phyloP scores from a whole-genome alignment of 2,113 vertebrate genomes.

The Chloropsis hardwickii region DNA sequence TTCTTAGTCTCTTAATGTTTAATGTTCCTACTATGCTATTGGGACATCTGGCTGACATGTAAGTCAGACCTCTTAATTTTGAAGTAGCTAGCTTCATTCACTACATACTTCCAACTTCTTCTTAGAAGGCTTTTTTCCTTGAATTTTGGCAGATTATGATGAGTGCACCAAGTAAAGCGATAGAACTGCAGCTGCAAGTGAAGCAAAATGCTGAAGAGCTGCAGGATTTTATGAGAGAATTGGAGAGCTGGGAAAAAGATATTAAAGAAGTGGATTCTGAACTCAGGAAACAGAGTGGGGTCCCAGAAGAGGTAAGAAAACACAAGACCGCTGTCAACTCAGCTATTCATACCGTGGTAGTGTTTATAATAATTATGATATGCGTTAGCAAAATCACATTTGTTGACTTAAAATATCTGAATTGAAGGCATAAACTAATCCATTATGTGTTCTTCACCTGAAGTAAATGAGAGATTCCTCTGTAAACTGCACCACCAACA shows the following conservation, averaged over 20 bases:
- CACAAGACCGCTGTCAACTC: background rate
- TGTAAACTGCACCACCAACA: background rate
- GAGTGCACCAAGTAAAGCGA: slow-evolving; percentile 81
- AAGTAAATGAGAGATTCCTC: background rate
- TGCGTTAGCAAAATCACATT: background rate
- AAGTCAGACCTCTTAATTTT: background rate
- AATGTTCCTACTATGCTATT: accelerated
- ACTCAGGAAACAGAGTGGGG: slow-evolving; percentile 73
- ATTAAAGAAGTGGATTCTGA: slow-evolving; percentile 89
- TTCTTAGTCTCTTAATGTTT: background rate
- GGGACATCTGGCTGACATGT: background rate
- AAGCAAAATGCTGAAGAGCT: slow-evolving; percentile 92
- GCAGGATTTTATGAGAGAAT: slow-evolving; percentile 88
- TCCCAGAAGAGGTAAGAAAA: slow-evolving; percentile 67
- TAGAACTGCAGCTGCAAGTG: slow-evolving; percentile 91
- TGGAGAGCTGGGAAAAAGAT: slow-evolving; percentile 91
- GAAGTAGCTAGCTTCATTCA: background rate
- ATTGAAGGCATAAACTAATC: background rate
- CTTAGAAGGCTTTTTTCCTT: background rate
- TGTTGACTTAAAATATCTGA: background rate
- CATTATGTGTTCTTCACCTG: background rate
- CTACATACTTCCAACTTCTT: background rate
- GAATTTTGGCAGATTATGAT: slow-evolving; percentile 64
- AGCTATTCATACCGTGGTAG: background rate
- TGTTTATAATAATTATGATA: background rate